Percentiles rank a stretch among this genome's conserved stretches.
These are phyloP conservation scores for Drosophila pseudotakahashii DNA, from an alignment of 2,888 invertebrate species.

Conservation along the genomic window DNA sequence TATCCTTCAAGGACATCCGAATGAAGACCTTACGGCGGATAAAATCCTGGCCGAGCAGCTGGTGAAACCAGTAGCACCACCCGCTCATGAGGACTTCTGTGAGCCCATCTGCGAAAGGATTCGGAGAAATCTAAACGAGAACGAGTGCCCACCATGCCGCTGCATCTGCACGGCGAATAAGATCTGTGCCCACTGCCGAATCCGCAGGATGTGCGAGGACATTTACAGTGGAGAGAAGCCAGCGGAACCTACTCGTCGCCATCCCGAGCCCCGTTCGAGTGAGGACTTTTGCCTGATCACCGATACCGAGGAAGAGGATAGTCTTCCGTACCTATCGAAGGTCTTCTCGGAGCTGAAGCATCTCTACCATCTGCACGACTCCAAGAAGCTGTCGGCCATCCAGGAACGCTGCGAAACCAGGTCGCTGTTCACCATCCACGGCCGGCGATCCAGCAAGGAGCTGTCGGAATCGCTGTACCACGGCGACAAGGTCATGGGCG, in stretches of 20 bases:
- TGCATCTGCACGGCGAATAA: slow-evolving; percentile 73
- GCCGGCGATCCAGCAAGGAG: not conserved
- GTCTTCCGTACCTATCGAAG: slow-evolving; percentile 73
- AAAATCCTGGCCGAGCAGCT: slow-evolving; percentile 72
- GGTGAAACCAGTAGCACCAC: slow-evolving; percentile 20
- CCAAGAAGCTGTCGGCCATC: slow-evolving; percentile 17
- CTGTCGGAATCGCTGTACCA: not conserved
- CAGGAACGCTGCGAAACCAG: slow-evolving; percentile 2
- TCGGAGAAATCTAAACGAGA: not conserved
- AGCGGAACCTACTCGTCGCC: not conserved
- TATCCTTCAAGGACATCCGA: slow-evolving; percentile 33
- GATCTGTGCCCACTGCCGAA: slow-evolving; percentile 76
- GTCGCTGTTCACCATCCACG: not conserved
- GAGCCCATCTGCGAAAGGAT: slow-evolving; percentile 31
- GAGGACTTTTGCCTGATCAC: slow-evolving; percentile 63
- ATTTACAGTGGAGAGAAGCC: slow-evolving; percentile 30
- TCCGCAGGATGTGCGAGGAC: slow-evolving; percentile 73
- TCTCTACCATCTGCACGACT: slow-evolving; percentile 72
- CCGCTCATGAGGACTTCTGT: slow-evolving; percentile 11
- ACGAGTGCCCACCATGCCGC: slow-evolving; percentile 28
- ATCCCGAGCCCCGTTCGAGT: slow-evolving; percentile 37
- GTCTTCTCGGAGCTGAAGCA: slow-evolving; percentile 77
- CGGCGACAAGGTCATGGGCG: not conserved
- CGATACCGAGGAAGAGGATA: slow-evolving; percentile 59
- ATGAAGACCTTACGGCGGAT: slow-evolving; percentile 67